Evolutionary conservation across 64 coral and sea anemone species (phyloP).

Genomic region (Stichodactyla mertensii): DNA sequence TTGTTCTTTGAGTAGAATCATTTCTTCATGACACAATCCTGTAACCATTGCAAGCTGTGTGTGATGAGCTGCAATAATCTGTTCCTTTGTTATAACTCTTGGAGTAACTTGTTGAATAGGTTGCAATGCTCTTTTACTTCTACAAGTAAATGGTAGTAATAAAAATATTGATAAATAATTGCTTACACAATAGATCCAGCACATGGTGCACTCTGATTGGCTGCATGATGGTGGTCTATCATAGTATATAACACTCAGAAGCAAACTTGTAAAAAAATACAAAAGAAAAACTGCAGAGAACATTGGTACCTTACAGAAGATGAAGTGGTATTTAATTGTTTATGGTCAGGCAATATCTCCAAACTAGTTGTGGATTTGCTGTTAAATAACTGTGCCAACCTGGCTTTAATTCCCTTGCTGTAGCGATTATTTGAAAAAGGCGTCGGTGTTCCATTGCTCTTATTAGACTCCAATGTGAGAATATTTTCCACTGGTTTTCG

Average conservation of each 20-base stretch:
- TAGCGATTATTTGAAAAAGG: conserved; percentile 58
- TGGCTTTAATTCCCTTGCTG: conserved; percentile 67
- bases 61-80: conserved; percentile 78
- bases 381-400: conserved; percentile 75
- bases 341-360: neutral
- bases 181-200: too few species aligned
- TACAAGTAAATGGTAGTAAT: neutral
- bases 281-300: too few species aligned
- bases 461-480: neutral
- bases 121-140: conserved; percentile 2
- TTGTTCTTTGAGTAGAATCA: conserved; percentile 75
- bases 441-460: neutral
- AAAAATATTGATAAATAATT: neutral
- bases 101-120: conserved; percentile 11
- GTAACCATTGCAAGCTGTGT: conserved; percentile 70
- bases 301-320: conserved; percentile 6
- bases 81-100: conserved; percentile 40
- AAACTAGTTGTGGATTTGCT: conserved; percentile 27
- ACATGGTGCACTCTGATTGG: too few species aligned
- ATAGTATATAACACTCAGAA: too few species aligned
- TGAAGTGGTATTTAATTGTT: neutral
- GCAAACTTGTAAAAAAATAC: too few species aligned
- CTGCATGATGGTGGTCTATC: too few species aligned
- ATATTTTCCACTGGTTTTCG: neutral
- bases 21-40: conserved; percentile 77